Base-by-base conservation (phyloP, 2,888 invertebrate species). In the Parasteatoda lunata region DNA sequence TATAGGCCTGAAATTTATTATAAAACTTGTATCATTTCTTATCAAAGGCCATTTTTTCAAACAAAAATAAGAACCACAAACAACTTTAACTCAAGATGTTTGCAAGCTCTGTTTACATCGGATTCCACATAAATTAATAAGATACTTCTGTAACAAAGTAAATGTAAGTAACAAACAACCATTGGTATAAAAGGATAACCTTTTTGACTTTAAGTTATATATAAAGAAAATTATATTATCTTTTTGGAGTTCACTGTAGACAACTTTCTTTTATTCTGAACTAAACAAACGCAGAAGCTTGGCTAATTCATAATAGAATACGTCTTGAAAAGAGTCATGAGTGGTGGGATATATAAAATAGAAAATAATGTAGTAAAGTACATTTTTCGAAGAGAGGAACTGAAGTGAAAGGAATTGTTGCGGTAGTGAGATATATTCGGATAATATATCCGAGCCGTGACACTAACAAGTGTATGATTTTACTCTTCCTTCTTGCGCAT, bases 401-500 rank as follows among this genome's bases (percentile, higher is more conserved):
- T 65, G 71, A 66, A 65, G 77, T 71, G 71, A 83, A 64, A 77
- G 51, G 77, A 51, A 71, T 66, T 66, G 51, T 47, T 52, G 65
- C n/a, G 77, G 65, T 47, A 72, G 70, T 48, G 52, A 51, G 48
- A 51, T 15, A 59, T 49, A 59, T 59, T 75, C 54, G 54, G 69
- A 80, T 76, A 77, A 85, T 85, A 75, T 80, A 85, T 85, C 75
- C 77, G 71, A 80, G 76, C 75, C 80, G 77, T 76, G 85, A 85
- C 85, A 71, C 80, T 85, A 85, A 85, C 80, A 85, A 80, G 85
- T 80, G 80, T 80, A 85, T 80, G 85, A 80, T 72, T 80, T 85
- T 85, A 85, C 85, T 85, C 66, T 85, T 80, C 76, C 76, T 76
- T 4, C 66, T 71, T 76, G 80, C 85, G 85, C 85, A 69, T 48